phyloP scores from a whole-genome alignment of 2,113 vertebrate species.

The Kryptolebias marmoratus region DNA sequence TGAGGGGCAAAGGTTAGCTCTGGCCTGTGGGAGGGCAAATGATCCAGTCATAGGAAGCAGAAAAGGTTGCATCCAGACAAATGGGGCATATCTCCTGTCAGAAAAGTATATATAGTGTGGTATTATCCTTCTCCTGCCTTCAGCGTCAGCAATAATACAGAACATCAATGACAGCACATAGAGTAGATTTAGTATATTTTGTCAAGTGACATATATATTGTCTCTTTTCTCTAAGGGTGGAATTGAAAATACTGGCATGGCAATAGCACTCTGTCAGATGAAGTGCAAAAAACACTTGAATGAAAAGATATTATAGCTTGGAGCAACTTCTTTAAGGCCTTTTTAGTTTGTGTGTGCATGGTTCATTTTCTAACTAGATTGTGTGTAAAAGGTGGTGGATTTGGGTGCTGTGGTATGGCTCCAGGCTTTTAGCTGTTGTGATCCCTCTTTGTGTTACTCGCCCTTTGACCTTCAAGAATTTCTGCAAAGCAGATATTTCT shows the following conservation, averaged over 20 bases:
- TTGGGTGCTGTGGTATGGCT: conserved; percentile 53
- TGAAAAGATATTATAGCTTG: conserved; percentile 75
- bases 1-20: conserved; percentile 62
- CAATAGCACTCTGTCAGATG: conserved; percentile 73
- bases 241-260: conserved; percentile 67
- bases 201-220: conserved; percentile 71
- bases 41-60: conserved; percentile 33
- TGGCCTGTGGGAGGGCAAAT: conserved; percentile 68
- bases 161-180: conserved; percentile 52
- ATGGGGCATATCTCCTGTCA: conserved; percentile 54
- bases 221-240: conserved; percentile 62
- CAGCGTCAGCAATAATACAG: conserved; percentile 60
- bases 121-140: conserved; percentile 62
- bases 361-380: conserved; percentile 74
- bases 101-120: conserved; percentile 24
- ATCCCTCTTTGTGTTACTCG: conserved; percentile 60
- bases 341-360: conserved; percentile 52
- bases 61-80: conserved; percentile 58
- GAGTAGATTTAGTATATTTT: conserved; percentile 50
- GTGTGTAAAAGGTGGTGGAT: conserved; percentile 53
- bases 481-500: conserved; percentile 49
- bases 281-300: conserved; percentile 71
- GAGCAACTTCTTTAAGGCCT: conserved; percentile 65
- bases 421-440: conserved; percentile 53
- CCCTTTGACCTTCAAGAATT: conserved; percentile 63